Conservation (phyloP, 2,797 vertebrate species). For the Oryzias dopingdopingensis region DNA sequence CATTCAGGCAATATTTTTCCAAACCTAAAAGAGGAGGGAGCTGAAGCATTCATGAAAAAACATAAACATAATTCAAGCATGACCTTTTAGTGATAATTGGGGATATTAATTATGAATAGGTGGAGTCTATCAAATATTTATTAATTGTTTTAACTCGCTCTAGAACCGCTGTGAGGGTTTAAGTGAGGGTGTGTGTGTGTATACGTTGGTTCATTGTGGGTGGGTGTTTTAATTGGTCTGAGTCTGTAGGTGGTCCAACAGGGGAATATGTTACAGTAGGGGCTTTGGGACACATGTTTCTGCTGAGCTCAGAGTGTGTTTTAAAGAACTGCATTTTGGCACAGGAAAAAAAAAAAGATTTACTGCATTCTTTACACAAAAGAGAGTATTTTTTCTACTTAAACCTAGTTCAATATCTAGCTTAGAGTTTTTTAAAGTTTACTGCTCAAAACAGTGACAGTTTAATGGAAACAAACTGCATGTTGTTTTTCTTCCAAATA, state of each 20-base stretch:
- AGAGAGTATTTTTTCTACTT: too few relatives aligned
- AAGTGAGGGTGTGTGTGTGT: slow-evolving; percentile 9
- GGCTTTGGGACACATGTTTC: slow-evolving; percentile 23
- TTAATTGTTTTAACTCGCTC: slow-evolving; percentile 54
- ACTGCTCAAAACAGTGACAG: too few relatives aligned
- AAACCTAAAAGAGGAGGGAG: too few relatives aligned
- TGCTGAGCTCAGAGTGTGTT: slow-evolving; percentile 29
- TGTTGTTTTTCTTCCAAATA: too few relatives aligned
- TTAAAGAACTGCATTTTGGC: slow-evolving; percentile 14
- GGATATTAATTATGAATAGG: slow-evolving; percentile 73
- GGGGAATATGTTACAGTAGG: slow-evolving; percentile 20
- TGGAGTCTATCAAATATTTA: slow-evolving; percentile 63
- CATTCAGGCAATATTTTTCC: too few relatives aligned
- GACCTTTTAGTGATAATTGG: slow-evolving; percentile 46
- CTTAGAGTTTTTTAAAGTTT: too few relatives aligned
- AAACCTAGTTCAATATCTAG: too few relatives aligned
- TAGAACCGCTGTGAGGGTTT: slow-evolving; percentile 26
- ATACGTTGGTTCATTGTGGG: slow-evolving; percentile 28
- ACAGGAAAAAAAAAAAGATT: slow-evolving; percentile 4
- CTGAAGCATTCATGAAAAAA: background rate
- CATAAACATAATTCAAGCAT: slow-evolving; percentile 32
- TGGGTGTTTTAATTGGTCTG: slow-evolving; percentile 59
- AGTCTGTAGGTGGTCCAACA: slow-evolving; percentile 47
- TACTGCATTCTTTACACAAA: slow-evolving; percentile 3
- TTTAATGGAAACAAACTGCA: too few relatives aligned